Evolutionary conservation across 2,113 vertebrate genomes (phyloP).

Genomic region (Albula glossodonta): DNA sequence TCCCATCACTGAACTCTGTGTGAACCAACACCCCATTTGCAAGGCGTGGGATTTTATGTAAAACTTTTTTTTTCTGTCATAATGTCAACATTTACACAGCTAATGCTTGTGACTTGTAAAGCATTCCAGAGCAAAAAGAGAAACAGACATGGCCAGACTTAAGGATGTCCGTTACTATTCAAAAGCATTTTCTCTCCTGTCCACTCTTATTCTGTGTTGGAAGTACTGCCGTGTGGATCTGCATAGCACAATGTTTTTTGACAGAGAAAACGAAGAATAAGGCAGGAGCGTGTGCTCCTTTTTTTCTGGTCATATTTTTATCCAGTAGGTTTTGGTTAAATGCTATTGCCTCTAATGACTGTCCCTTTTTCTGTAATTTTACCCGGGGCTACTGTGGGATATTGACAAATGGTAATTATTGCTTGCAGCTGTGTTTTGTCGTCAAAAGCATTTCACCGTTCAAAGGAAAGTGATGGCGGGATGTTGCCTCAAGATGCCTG

Average conservation of each 20-base stretch:
- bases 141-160: too few relatives aligned
- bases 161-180: too few relatives aligned
- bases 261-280: too few relatives aligned
- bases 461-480: not conserved
- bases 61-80: not conserved
- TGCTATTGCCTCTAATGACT: not conserved
- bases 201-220: too few relatives aligned
- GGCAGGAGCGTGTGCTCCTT: not conserved
- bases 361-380: not conserved
- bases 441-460: not conserved
- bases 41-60: not conserved
- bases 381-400: not conserved
- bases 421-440: not conserved
- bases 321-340: not conserved
- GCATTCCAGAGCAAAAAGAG: not conserved
- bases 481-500: not conserved
- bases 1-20: slow-evolving; percentile 20
- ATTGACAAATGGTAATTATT: not conserved
- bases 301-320: not conserved
- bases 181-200: too few relatives aligned
- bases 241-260: too few relatives aligned
- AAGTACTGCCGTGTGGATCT: too few relatives aligned
- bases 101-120: not conserved
- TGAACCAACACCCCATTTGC: not conserved
- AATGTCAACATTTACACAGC: not conserved